Conservation (phyloP, 2,888 invertebrate genomes). For the Empis stercorea region DNA sequence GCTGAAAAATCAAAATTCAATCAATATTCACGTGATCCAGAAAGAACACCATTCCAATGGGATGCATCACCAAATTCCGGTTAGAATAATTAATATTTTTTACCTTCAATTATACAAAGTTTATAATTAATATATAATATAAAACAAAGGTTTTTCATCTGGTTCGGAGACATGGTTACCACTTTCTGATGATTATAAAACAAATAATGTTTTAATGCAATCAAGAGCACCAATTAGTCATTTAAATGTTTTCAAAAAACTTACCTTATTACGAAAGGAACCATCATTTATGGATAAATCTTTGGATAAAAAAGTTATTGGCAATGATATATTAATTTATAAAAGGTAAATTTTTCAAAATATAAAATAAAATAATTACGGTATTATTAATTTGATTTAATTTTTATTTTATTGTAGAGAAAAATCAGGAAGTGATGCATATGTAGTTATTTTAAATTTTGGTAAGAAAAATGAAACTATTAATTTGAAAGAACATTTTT, state of each 20-base stretch:
- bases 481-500: conserved; percentile 26
- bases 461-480: conserved; percentile 31
- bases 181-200: conserved; percentile 15
- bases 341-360: conserved; percentile 15
- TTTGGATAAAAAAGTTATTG: conserved; percentile 12
- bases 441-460: conserved; percentile 39
- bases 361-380: not conserved
- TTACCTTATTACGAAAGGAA: conserved; percentile 34
- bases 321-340: conserved; percentile 15
- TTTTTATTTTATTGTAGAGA: too few relatives aligned
- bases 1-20: conserved; percentile 36
- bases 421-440: conserved; percentile 12
- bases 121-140: not conserved
- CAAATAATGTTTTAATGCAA: conserved; percentile 35
- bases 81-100: too few relatives aligned
- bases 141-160: conserved; percentile 17
- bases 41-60: conserved; percentile 52
- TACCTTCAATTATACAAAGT: too few relatives aligned
- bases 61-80: conserved; percentile 36
- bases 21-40: conserved; percentile 40
- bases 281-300: conserved; percentile 19
- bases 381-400: not conserved
- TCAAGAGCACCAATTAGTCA: conserved; percentile 38
- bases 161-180: conserved; percentile 22
- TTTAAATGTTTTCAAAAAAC: conserved; percentile 42